These are phyloP conservation scores for Aphaenogaster rudis DNA, from an alignment of 1,140 invertebrate genomes.

Conservation along the genomic window DNA sequence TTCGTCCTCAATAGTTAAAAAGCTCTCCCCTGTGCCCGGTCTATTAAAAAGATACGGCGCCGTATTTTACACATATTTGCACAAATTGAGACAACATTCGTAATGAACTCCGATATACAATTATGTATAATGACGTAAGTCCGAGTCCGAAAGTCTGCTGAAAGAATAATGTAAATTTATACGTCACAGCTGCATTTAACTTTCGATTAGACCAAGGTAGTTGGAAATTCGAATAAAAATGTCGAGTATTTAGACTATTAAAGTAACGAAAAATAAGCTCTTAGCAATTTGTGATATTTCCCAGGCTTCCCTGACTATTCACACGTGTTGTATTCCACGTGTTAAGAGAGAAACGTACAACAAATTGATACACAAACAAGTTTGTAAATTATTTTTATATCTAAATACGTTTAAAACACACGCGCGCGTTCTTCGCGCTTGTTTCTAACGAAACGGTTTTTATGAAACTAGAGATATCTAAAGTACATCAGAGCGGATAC, in stretches of 20 bases:
- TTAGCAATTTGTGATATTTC: background rate
- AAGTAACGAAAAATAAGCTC: background rate
- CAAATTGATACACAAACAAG: background rate
- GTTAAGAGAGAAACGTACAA: background rate
- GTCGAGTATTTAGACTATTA: background rate
- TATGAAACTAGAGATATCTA: background rate
- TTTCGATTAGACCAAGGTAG: background rate
- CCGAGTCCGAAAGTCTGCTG: background rate
- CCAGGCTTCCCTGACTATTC: background rate
- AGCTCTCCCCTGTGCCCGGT: background rate
- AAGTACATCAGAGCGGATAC: background rate
- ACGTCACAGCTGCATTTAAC: background rate
- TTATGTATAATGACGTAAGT: background rate
- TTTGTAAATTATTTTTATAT: background rate
- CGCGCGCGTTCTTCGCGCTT: background rate
- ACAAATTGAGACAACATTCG: background rate
- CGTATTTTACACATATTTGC: background rate
- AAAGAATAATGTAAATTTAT: background rate
- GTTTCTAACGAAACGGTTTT: background rate
- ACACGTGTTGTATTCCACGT: background rate
- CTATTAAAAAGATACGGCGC: background rate
- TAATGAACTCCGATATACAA: background rate
- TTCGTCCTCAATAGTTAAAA: constrained; percentile 31
- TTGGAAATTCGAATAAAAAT: background rate
- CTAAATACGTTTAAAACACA: background rate